These are phyloP conservation scores for Limnephilus lunatus DNA, from an alignment of 2,888 invertebrate species.

Conservation along the genomic window DNA sequence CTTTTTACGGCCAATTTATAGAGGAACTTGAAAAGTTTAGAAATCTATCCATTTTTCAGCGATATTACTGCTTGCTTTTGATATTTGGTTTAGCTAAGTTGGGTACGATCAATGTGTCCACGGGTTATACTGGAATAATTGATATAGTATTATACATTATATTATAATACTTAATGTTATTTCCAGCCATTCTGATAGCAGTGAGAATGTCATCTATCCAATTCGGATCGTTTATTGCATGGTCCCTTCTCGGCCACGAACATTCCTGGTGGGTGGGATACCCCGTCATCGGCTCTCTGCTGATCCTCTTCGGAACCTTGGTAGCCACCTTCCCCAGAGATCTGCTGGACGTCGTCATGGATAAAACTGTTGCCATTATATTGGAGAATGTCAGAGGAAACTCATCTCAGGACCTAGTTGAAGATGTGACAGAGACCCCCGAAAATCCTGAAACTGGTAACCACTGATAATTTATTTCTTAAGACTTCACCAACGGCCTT, in stretches of 20 bases:
- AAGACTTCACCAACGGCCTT: not conserved
- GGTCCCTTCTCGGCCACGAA: constrained; percentile 68
- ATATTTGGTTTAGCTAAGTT: not conserved
- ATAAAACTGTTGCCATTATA: constrained; percentile 78
- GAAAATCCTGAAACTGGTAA: constrained; percentile 55
- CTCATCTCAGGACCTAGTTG: constrained; percentile 58
- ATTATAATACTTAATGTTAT: not conserved
- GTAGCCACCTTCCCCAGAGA: constrained; percentile 78
- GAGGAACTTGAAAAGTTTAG: not conserved
- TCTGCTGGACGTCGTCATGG: constrained; percentile 76
- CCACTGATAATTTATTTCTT: not conserved
- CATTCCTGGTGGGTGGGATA: constrained; percentile 75
- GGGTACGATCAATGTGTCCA: not conserved
- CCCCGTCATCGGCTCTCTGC: constrained; percentile 73
- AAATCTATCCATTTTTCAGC: not conserved
- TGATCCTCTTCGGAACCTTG: constrained; percentile 74
- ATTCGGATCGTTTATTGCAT: constrained; percentile 70
- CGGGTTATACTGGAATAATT: not conserved
- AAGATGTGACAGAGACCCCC: constrained; percentile 21
- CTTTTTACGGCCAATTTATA: no score
- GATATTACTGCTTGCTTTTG: not conserved
- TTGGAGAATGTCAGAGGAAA: constrained; percentile 72
- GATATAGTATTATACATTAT: not conserved
- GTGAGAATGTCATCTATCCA: constrained; percentile 71
- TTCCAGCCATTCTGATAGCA: constrained; percentile 68